Percentiles rank a stretch among this genome's conserved stretches.
Evolutionary conservation across 92 coral and sea anemone genomes (phyloP).

Genomic region (Phenganax marumi): DNA sequence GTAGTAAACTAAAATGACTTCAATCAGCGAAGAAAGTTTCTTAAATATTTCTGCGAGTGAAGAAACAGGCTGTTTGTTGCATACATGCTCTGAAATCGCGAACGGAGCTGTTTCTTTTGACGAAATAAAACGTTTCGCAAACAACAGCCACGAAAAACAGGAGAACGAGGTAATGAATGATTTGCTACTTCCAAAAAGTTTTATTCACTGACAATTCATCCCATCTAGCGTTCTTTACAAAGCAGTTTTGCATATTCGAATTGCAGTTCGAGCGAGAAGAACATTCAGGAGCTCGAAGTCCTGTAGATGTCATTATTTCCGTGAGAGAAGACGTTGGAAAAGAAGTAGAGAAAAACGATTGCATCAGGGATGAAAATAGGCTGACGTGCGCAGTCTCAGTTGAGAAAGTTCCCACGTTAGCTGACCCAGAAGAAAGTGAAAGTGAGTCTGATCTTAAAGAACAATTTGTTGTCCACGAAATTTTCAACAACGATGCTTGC

Average conservation of each 20-base stretch:
- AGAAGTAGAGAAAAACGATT: neutral
- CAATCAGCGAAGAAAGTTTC: neutral
- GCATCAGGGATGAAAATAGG: neutral
- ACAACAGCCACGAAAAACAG: neutral
- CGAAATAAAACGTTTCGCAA: neutral
- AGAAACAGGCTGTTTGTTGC: neutral
- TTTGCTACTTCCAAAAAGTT: neutral
- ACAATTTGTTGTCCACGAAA: constrained; percentile 3
- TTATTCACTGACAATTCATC: neutral
- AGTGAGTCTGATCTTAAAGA: neutral
- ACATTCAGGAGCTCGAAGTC: neutral
- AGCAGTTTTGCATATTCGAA: neutral
- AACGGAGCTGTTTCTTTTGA: neutral
- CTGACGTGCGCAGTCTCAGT: neutral
- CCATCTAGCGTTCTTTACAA: neutral
- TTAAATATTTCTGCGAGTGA: neutral
- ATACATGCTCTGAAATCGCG: neutral
- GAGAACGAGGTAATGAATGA: neutral
- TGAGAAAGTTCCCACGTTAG: constrained; percentile 13
- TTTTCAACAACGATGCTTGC: neutral
- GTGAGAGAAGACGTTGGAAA: neutral
- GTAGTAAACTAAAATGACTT: neutral
- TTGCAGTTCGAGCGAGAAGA: constrained; percentile 24
- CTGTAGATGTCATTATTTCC: neutral
- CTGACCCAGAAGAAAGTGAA: constrained; percentile 26